Percentiles rank a stretch among this genome's conserved stretches.
These are phyloP conservation scores for Trichonephila clavipes DNA, from an alignment of 1,140 invertebrate genomes.

Conservation along the genomic window DNA sequence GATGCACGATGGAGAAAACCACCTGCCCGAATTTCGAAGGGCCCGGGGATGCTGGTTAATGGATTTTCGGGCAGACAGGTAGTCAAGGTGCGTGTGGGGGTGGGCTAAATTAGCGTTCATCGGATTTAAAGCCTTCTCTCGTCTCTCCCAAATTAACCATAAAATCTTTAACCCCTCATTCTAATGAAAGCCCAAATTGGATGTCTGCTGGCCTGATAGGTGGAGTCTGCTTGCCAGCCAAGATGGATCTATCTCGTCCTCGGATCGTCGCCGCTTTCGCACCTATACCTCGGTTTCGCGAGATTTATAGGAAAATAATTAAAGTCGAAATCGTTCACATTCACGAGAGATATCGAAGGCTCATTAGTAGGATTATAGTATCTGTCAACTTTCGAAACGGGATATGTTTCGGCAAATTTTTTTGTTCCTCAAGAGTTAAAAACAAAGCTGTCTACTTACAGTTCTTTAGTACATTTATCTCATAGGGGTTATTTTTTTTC, in stretches of 20 bases:
- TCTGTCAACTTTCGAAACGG: background rate
- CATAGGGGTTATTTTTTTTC: no score
- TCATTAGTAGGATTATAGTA: background rate
- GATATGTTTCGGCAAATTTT: no score
- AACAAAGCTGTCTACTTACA: no score
- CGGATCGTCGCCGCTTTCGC: slow-evolving; percentile 34
- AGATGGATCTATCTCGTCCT: slow-evolving; percentile 69
- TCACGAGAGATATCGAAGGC: background rate
- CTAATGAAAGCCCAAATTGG: slow-evolving; percentile 75
- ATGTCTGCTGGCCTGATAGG: slow-evolving; percentile 60
- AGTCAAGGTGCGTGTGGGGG: slow-evolving; percentile 53
- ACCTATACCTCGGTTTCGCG: slow-evolving; percentile 38
- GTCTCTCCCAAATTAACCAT: slow-evolving; percentile 70
- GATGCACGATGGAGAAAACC: slow-evolving; percentile 73
- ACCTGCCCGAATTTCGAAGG: slow-evolving; percentile 74
- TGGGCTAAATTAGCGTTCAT: slow-evolving; percentile 63
- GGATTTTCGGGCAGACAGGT: slow-evolving; percentile 74
- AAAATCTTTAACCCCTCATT: slow-evolving; percentile 76
- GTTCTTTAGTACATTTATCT: no score
- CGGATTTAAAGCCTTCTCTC: slow-evolving; percentile 55
- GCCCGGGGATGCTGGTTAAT: slow-evolving; percentile 48
- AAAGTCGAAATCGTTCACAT: background rate
- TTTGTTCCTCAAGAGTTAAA: no score
- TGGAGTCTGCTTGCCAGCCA: slow-evolving; percentile 51
- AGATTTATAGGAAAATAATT: slow-evolving; percentile 7